These are phyloP conservation scores for Centropus unirufus DNA, from an alignment of 2,113 vertebrate genomes.

Conservation along the genomic window DNA sequence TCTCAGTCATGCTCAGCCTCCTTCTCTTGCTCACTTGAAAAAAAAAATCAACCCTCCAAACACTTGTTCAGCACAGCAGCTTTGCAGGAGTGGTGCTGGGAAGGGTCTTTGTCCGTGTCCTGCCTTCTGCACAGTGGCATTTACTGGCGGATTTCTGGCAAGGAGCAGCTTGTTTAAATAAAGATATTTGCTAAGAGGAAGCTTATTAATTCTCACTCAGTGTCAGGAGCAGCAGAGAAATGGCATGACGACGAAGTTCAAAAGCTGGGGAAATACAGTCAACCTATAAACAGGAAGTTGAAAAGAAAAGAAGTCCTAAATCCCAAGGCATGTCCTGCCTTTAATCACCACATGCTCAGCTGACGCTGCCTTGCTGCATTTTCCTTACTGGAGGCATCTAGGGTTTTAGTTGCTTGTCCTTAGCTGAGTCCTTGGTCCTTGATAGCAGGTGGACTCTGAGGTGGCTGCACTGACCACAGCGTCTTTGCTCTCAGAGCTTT, in stretches of 20 bases:
- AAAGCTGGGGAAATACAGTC: conserved; percentile 36
- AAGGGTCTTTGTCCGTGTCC: background rate
- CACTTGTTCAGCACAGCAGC: background rate
- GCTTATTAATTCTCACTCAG: conserved; percentile 10
- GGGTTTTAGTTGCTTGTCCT: background rate
- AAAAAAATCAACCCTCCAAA: background rate
- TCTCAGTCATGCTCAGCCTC: background rate
- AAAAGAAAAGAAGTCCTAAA: background rate
- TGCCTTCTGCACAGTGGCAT: background rate
- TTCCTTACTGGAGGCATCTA: background rate
- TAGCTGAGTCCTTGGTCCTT: background rate
- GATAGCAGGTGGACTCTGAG: background rate
- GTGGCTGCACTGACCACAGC: background rate
- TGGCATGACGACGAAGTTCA: background rate
- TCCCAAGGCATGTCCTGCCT: conserved; percentile 49
- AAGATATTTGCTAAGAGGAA: conserved; percentile 48
- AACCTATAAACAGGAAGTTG: conserved; percentile 60
- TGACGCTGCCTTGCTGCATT: background rate
- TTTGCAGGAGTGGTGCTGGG: background rate
- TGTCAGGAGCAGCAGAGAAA: background rate
- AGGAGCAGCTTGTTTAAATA: background rate
- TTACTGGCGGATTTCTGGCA: background rate
- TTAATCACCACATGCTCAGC: background rate
- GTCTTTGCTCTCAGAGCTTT: background rate
- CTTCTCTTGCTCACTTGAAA: background rate